Evolutionary conservation across 2,113 vertebrate species (phyloP).

Genomic region (Chlamydotis undulata): DNA sequence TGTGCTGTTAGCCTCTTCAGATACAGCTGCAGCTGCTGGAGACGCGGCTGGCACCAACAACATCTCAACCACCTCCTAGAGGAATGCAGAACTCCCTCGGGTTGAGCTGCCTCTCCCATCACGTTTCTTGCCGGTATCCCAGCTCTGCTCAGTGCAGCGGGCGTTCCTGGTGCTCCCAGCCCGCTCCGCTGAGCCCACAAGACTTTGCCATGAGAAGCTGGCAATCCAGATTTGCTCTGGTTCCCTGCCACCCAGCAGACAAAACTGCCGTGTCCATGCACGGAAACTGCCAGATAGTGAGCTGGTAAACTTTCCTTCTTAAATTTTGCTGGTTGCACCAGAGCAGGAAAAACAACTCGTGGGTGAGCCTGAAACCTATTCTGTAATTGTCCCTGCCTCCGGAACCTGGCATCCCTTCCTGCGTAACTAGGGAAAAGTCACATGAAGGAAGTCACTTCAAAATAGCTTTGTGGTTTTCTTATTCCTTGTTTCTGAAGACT

Average conservation of each 20-base stretch:
- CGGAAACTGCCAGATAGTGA: not conserved
- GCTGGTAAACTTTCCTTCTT: not conserved
- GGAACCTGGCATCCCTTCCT: not conserved
- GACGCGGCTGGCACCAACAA: not conserved
- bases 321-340: not conserved
- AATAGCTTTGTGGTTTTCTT: constrained; percentile 10
- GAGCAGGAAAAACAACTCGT: not conserved
- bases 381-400: not conserved
- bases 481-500: not conserved
- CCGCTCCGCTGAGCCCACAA: accelerated
- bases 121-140: not conserved
- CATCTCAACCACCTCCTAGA: not conserved
- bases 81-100: too few species aligned
- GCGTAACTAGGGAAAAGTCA: not conserved
- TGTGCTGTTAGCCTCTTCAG: not conserved
- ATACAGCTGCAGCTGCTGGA: not conserved
- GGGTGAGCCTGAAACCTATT: not conserved
- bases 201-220: not conserved
- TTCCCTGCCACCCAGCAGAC: not conserved
- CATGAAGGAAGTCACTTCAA: not conserved
- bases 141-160: accelerated
- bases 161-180: not conserved
- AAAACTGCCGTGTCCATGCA: not conserved
- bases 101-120: not conserved
- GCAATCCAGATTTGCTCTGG: too few species aligned